Conservation (phyloP, 2,113 vertebrate genomes). For the Lycocorax pyrrhopterus region DNA sequence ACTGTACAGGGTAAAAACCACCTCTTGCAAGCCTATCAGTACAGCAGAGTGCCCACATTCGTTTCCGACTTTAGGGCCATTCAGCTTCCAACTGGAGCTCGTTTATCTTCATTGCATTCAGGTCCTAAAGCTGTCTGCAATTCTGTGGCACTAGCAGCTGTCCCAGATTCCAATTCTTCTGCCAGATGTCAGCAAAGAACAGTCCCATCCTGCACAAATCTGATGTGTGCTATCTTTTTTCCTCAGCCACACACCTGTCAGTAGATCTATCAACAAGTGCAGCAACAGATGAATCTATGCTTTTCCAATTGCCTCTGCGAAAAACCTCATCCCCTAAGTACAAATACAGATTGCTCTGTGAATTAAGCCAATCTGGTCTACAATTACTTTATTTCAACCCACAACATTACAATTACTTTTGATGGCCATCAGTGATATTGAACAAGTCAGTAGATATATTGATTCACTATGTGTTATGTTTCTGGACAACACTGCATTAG, state of each 20-base stretch:
- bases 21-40: neutral
- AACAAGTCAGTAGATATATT: neutral
- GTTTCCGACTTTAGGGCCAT: neutral
- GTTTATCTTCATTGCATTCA: conserved; percentile 47
- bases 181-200: conserved; percentile 37
- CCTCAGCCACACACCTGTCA: conserved; percentile 22
- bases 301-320: neutral
- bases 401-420: neutral
- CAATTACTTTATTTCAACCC: neutral
- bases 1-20: neutral
- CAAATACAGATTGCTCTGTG: neutral
- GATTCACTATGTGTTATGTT: neutral
- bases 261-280: neutral
- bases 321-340: neutral
- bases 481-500: neutral
- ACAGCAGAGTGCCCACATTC: neutral
- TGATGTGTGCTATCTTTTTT: neutral
- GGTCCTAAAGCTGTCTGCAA: conserved; percentile 20
- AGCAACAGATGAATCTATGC: neutral
- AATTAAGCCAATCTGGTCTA: neutral
- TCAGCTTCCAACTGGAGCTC: conserved; percentile 14
- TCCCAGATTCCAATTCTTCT: conserved; percentile 26
- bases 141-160: conserved; percentile 19
- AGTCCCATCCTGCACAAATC: neutral
- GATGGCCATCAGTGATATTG: neutral